Evolutionary conservation across 23 tunicate genomes (phyloP), one percentile per base, ranked within the genome.

Genomic region (Diplosoma virens): DNA sequence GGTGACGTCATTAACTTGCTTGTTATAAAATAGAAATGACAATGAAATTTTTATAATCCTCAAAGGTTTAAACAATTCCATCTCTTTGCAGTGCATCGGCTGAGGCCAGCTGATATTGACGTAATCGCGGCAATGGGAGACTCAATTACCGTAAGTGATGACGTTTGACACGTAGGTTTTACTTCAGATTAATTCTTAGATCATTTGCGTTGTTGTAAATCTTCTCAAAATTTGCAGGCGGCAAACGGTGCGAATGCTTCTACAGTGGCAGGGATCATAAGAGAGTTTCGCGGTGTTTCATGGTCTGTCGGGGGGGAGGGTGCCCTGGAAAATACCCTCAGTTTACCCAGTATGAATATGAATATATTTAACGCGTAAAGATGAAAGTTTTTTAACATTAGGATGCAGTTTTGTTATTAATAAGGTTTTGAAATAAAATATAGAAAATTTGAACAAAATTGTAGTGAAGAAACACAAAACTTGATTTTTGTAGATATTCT

Each of bases 61-160:
- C n/a, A n/a, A n/a, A n/a, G n/a, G n/a, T n/a, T n/a, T n/a, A n/a
- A n/a, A n/a, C n/a, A n/a, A n/a, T n/a, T n/a, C n/a, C n/a, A n/a
- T 41, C 14, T 41, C 50, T 41, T 41, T 41, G 14, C 82, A 92
- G 97, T 92, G 27, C 97, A 92, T 66, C 53, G 37, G 31, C 81
- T 92, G 21, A 83, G 97, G 16, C 97, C 97, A 2, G 78, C 68
- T 68, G 97, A 92, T 54, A 73, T 92, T 37, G 89, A 85, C 47
- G 91, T 92, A 30, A 52, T 92, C 24, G 97, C 87, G 11, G 97
- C 97, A 1, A 70, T 92, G 87, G 97, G 97, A n/a, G 97, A 92
- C 30, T 92, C 97, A 9, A 34, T 92, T 18, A 92, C 97, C 47
- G 97, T 92, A 58, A 84, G 87, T 61, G n/a, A n/a, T n/a, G n/a